Conservation (phyloP, 2,888 invertebrate genomes). For the Strigamia transsilvanica region DNA sequence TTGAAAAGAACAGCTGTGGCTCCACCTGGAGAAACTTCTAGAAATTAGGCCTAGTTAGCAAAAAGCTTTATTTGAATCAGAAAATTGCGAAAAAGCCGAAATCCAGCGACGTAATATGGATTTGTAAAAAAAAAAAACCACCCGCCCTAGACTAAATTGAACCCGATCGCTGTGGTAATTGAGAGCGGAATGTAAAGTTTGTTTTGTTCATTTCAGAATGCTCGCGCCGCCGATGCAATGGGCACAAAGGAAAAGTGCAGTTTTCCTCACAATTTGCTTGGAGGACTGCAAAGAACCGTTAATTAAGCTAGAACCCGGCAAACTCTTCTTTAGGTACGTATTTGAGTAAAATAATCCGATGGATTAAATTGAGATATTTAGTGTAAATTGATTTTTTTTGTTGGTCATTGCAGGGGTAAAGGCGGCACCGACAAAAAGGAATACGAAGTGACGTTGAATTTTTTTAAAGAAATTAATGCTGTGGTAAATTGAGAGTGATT, state of each 20-base stretch:
- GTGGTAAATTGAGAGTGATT: slow-evolving; percentile 72
- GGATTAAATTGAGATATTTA: not conserved
- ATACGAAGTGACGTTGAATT: slow-evolving; percentile 86
- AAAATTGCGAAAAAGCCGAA: not conserved
- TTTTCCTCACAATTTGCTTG: slow-evolving; percentile 89
- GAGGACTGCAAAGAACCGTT: slow-evolving; percentile 87
- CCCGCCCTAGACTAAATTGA: not conserved
- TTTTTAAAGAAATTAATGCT: slow-evolving; percentile 82
- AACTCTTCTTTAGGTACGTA: slow-evolving; percentile 75
- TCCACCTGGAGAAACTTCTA: slow-evolving; percentile 10
- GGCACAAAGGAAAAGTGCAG: slow-evolving; percentile 86
- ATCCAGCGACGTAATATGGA: no score
- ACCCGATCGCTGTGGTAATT: not conserved
- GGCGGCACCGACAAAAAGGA: slow-evolving; percentile 84
- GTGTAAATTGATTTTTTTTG: slow-evolving; percentile 57
- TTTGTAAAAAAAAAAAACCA: not conserved
- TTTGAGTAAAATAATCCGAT: not conserved
- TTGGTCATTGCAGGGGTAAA: slow-evolving; percentile 71
- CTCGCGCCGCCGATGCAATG: slow-evolving; percentile 87
- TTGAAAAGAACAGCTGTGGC: slow-evolving; percentile 4
- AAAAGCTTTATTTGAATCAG: not conserved
- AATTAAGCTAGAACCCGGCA: slow-evolving; percentile 73
- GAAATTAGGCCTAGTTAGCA: not conserved
- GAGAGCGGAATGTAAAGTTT: not conserved
- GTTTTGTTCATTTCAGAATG: slow-evolving; percentile 60